These are phyloP conservation scores for Denticeps clupeoides DNA, from an alignment of 2,797 vertebrate genomes.

Conservation along the genomic window DNA sequence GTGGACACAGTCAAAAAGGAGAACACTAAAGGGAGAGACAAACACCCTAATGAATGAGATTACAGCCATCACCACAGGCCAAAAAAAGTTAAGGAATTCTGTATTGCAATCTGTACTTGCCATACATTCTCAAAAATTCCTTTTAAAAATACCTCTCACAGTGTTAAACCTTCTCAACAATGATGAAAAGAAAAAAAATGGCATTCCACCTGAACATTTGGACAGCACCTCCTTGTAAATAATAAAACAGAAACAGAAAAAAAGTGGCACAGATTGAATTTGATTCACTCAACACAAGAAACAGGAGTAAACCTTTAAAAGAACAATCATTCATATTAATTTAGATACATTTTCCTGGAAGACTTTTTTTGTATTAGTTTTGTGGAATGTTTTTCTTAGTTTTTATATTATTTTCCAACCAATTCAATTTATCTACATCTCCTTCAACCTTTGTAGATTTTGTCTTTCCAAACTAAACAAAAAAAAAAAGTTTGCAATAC, in stretches of 20 bases:
- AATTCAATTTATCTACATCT: conserved; percentile 4
- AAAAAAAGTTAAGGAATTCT: too few relatives aligned
- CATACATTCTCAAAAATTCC: too few relatives aligned
- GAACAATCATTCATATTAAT: conserved; percentile 22
- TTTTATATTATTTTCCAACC: conserved; percentile 14
- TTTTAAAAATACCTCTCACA: conserved; percentile 12
- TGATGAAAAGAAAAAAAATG: conserved; percentile 18
- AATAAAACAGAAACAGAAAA: conserved; percentile 38
- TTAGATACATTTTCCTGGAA: conserved; percentile 55
- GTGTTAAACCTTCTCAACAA: neutral
- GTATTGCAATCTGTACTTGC: too few relatives aligned
- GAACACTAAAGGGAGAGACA: too few relatives aligned
- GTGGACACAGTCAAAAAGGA: too few relatives aligned
- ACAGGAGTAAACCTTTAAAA: conserved; percentile 41
- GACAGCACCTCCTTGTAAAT: conserved; percentile 58
- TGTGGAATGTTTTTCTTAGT: conserved; percentile 23
- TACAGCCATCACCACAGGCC: too few relatives aligned
- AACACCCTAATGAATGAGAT: too few relatives aligned
- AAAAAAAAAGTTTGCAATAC: neutral
- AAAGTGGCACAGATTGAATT: conserved; percentile 55
- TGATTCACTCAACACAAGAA: conserved; percentile 42
- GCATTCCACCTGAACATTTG: conserved; percentile 49
- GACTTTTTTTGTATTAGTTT: conserved; percentile 38
- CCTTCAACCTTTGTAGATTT: neutral
- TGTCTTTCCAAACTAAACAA: neutral